Evolutionary conservation across 2,888 invertebrate species (phyloP), one percentile per base, ranked within the genome.

Genomic region (Stenichneumon culpator): DNA sequence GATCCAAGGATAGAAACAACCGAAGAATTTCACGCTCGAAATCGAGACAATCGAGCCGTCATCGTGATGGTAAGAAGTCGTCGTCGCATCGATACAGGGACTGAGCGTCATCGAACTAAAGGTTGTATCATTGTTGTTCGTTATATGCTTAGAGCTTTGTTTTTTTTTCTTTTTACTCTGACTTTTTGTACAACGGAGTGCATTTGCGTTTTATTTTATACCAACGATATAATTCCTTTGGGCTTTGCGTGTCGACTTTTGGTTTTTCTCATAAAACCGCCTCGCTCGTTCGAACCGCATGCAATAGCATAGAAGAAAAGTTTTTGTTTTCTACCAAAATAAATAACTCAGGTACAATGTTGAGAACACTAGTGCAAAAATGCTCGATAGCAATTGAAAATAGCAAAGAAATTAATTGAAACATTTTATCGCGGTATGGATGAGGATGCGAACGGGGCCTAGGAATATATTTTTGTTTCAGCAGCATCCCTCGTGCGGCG

Each of bases 31-130:
- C 93, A 25, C 89, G 92, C 82, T 93, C 92, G 65, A 92, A 89
- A 74, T 92, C 92, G 68, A 85, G 90, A 83, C 81, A 90, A 78
- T 88, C 90, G 73, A 81, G 87, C 36, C 91, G 90, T 86, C 92
- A 93, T 89, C 92, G 93, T 87, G 93, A 93, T 88, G 93, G 93
- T 93, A 93, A 93, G 92, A 93, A 93, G 92, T 93, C 93, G 80
- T 87, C 88, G 77, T 91, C 93, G 81, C 93, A 91, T 90, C 93
- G 94, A 87, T 93, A 93, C 93, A 92, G 92, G 92, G 92, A 93
- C 90, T 93, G 91, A 93, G 78, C 87, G 82, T 84, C 84, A 39
- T 80, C 79, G 60, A 65, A 47, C 78, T 63, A 87, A 89, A 89
- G 89, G 89, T 89, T 88, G 89, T 89, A 89, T 89, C 80, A 86